phyloP scores from a whole-genome alignment of 1,140 invertebrate species.

The Hyles euphorbiae region DNA sequence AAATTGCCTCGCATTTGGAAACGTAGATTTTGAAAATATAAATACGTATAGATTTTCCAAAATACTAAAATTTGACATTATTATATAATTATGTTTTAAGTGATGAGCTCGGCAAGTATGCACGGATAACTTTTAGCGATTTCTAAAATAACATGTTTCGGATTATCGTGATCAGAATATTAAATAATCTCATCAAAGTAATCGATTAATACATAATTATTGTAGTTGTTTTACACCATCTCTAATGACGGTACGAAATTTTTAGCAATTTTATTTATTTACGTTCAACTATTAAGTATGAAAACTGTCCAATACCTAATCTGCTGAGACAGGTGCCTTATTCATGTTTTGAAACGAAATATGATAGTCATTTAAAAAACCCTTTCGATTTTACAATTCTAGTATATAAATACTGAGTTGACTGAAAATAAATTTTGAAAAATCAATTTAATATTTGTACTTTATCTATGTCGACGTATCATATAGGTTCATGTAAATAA shows the following conservation, averaged over 20 bases:
- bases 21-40: slow-evolving; percentile 66
- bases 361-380: slow-evolving; percentile 2
- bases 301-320: slow-evolving; percentile 13
- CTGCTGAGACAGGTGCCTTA: slow-evolving; percentile 23
- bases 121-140: slow-evolving; percentile 20
- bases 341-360: slow-evolving; percentile 5
- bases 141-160: too few species aligned
- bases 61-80: slow-evolving; percentile 53
- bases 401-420: background rate
- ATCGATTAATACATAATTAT: too few species aligned
- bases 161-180: too few species aligned
- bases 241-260: too few species aligned
- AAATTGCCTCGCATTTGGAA: slow-evolving; percentile 75
- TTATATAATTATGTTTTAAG: slow-evolving; percentile 55
- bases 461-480: background rate
- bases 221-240: too few species aligned
- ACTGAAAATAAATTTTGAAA: background rate
- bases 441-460: too few species aligned
- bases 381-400: background rate
- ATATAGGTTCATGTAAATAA: slow-evolving; percentile 45
- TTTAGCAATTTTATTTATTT: slow-evolving; percentile 1
- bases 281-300: background rate
- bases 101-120: slow-evolving; percentile 19
- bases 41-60: slow-evolving; percentile 64
- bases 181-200: too few species aligned